A percentile compares a stretch with the other conserved stretches of the same genome.
Conservation (phyloP, 2,888 invertebrate genomes). For the Gymnocheta viridis region DNA sequence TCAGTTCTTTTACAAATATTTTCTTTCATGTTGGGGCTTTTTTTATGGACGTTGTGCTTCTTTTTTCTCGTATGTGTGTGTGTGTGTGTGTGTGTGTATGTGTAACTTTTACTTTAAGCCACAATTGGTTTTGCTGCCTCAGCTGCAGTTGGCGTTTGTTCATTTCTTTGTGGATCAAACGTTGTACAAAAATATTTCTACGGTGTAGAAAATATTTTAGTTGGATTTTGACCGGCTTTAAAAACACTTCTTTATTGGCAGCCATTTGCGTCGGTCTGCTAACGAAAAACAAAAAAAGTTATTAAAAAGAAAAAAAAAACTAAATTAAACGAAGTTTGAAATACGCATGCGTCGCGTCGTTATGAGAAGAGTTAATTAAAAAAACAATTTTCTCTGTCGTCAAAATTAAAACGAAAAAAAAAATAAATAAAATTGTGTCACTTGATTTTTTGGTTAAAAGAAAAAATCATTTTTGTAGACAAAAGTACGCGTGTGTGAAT, state of each 20-base stretch:
- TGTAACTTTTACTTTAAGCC: conserved; percentile 67
- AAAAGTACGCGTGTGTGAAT: neutral
- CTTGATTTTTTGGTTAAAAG: conserved; percentile 38
- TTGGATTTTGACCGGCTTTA: conserved; percentile 71
- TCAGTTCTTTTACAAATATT: conserved; percentile 38
- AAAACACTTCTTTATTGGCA: conserved; percentile 61
- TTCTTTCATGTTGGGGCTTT: conserved; percentile 33
- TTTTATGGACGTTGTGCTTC: neutral
- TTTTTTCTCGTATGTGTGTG: neutral
- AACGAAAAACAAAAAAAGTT: conserved; percentile 34
- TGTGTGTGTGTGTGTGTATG: too few relatives aligned
- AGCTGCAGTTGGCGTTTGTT: neutral
- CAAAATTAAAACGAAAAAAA: conserved; percentile 48
- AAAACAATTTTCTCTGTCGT: conserved; percentile 24
- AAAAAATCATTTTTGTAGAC: conserved; percentile 43
- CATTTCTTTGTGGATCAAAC: conserved; percentile 35
- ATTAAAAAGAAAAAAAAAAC: neutral
- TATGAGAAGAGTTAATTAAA: conserved; percentile 16
- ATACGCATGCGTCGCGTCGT: conserved; percentile 59
- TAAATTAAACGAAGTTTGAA: conserved; percentile 30
- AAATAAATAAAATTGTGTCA: conserved; percentile 62
- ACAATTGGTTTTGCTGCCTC: conserved; percentile 43
- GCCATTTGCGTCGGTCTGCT: conserved; percentile 48
- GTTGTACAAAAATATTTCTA: conserved; percentile 67
- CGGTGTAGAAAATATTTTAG: conserved; percentile 66